Evolutionary conservation across 2,113 vertebrate genomes (phyloP).

Genomic region (Platysternon megacephalum): DNA sequence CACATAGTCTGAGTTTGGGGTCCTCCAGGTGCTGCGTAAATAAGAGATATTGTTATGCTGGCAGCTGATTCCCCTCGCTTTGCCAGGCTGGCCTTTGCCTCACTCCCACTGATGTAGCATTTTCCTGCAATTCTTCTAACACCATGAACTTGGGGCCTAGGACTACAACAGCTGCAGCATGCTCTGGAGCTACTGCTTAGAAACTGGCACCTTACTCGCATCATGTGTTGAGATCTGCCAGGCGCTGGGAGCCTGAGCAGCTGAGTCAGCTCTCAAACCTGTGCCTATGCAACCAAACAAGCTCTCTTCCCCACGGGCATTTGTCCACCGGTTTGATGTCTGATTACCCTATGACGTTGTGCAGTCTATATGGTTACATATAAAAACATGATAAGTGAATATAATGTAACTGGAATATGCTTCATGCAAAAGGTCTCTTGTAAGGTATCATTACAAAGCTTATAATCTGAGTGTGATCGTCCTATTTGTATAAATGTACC

Average conservation of each 20-base stretch:
- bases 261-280: neutral
- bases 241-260: neutral
- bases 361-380: no score
- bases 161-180: neutral
- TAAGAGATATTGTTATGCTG: accelerated
- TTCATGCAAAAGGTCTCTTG: no score
- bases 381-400: no score
- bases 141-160: neutral
- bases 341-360: no score
- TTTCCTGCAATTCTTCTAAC: neutral
- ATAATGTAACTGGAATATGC: no score
- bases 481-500: no score
- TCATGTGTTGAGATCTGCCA: accelerated
- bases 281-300: neutral
- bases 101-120: neutral
- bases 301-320: neutral
- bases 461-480: no score
- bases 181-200: neutral
- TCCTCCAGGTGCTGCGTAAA: neutral
- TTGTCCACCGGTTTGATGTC: neutral
- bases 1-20: neutral
- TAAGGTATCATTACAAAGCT: no score
- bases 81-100: accelerated
- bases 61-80: accelerated
- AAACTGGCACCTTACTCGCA: neutral